Conservation (phyloP, 1,140 invertebrate genomes). For the Pseudomyrmex pallidus region DNA sequence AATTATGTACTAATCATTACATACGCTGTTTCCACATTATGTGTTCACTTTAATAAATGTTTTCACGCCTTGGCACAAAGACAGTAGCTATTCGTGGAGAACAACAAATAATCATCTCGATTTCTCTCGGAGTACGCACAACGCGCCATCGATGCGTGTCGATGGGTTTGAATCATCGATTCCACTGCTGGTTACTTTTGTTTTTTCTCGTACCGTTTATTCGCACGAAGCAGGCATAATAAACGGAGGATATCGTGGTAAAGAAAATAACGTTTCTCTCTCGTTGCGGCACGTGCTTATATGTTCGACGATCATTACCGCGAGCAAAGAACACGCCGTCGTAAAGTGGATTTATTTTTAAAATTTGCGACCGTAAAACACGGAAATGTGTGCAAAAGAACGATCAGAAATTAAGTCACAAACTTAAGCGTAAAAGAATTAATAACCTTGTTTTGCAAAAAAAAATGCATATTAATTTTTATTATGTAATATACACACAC, state of each 20-base stretch:
- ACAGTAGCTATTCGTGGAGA: constrained; percentile 18
- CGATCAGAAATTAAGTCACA: too few relatives aligned
- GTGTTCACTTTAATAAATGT: too few relatives aligned
- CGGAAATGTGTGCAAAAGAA: neutral
- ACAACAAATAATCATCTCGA: constrained; percentile 53
- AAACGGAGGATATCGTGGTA: constrained; percentile 8
- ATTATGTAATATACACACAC: too few relatives aligned
- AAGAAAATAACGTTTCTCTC: constrained; percentile 31
- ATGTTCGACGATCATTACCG: neutral
- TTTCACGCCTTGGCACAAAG: too few relatives aligned
- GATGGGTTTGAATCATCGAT: constrained; percentile 14
- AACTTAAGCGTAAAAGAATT: too few relatives aligned
- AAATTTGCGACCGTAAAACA: neutral
- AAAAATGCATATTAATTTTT: too few relatives aligned
- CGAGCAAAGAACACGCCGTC: neutral
- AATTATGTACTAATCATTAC: too few relatives aligned
- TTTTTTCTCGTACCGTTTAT: constrained; percentile 34
- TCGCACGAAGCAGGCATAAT: constrained; percentile 32
- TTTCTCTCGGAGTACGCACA: constrained; percentile 7
- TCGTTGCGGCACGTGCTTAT: neutral
- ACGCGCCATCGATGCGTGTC: constrained; percentile 21
- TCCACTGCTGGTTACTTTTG: neutral
- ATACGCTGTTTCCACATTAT: too few relatives aligned
- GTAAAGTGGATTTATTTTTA: neutral
- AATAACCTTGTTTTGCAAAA: too few relatives aligned